Evolutionary conservation across 1,140 invertebrate genomes (phyloP), one percentile per base, ranked within the genome.

Genomic region (Brachionus sp.): DNA sequence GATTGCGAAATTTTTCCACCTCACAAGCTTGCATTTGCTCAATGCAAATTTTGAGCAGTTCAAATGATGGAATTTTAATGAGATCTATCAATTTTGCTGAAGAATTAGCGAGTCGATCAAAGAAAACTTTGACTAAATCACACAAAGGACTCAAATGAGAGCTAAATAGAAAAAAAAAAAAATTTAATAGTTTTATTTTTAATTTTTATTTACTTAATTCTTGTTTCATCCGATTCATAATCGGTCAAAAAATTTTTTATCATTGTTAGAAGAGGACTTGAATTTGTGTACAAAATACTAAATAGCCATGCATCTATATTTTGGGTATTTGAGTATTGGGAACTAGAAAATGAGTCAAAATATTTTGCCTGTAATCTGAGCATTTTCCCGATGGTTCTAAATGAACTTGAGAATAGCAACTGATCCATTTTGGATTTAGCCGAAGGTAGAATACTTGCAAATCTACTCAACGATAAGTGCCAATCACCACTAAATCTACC

Each of bases 181-280:
- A 16, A 19, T n/a, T 6, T 5, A 57, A 70, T 16, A 39, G 39
- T 16, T 39, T 6, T 16, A 42, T n/a, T 19, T 5, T n/a, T 16
- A 19, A 7, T 7, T 70, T 70, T 5, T 5, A 70, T n/a, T 39
- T 39, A 70, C 66, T 75, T 75, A 12, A 75, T 75, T 46, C 70
- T 44, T 9, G 77, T 80, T 35, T 80, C 77, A 66, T 80, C 62
- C 10, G 46, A 62, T 80, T 80, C 77, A 66, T 80, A 80, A 62
- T 80, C 57, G n/a, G 57, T 42, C 23, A 80, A 35, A 42, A 57
- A 80, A 23, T 44, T 12, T 39, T 80, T 57, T 33, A 80, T 37
- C 50, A 80, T 80, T 44, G 46, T 39, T 19, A 75, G 13, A 6
- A 75, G 44, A 29, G 39, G 19, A 46, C 70, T 80, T 62, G 77